phyloP scores from a whole-genome alignment of 2,888 invertebrate genomes.

The Tenodera sinensis region DNA sequence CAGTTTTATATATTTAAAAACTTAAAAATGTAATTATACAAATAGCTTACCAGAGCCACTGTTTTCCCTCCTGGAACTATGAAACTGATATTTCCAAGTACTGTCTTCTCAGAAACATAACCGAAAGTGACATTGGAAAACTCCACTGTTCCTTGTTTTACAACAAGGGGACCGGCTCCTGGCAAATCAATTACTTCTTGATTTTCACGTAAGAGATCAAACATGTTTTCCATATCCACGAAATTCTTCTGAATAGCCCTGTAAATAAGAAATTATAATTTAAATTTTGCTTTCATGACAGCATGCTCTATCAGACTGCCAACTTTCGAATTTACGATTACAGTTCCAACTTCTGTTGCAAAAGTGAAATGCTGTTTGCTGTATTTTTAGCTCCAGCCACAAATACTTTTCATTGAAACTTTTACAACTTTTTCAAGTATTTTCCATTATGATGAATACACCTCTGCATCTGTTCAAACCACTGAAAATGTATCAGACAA shows the following conservation, averaged over 20 bases:
- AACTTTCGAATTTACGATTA: too few species aligned
- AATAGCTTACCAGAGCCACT: conserved; percentile 62
- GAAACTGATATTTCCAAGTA: conserved; percentile 76
- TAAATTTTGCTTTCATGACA: background rate
- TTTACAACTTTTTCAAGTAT: too few species aligned
- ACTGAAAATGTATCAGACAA: too few species aligned
- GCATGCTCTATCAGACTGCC: too few species aligned
- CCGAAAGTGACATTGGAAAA: conserved; percentile 88
- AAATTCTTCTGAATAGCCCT: conserved; percentile 97
- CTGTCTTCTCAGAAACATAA: conserved; percentile 73
- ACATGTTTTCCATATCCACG: conserved; percentile 99
- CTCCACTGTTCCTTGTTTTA: conserved; percentile 71
- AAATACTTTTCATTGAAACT: too few species aligned
- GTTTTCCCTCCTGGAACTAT: conserved; percentile 79
- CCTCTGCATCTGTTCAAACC: too few species aligned
- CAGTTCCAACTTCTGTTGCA: too few species aligned
- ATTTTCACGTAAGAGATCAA: conserved; percentile 84
- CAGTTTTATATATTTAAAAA: too few species aligned
- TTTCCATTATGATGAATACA: too few species aligned
- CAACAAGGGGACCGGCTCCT: conserved; percentile 67
- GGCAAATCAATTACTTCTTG: conserved; percentile 83
- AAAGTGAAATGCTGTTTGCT: too few species aligned
- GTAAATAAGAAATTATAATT: conserved; percentile 35
- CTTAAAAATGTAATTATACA: too few species aligned
- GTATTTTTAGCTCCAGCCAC: too few species aligned